phyloP scores from a whole-genome alignment of 1,140 invertebrate species.

The Psilanteris sp. region DNA sequence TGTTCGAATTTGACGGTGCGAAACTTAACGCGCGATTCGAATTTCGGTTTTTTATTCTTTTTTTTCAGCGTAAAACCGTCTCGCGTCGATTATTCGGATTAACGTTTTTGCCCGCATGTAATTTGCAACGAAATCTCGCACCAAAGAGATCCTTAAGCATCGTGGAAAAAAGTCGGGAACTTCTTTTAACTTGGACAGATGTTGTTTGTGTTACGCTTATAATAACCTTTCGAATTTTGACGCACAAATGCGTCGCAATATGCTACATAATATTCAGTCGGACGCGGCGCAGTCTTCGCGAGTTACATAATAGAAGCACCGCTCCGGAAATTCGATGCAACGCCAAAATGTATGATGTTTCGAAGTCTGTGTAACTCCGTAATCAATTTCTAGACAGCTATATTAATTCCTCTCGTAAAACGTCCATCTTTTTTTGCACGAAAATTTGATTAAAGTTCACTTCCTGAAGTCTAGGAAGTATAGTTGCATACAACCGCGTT shows the following conservation, averaged over 20 bases:
- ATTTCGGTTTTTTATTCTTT: too few relatives aligned
- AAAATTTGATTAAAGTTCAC: constrained; percentile 10
- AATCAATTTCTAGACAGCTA: constrained; percentile 31
- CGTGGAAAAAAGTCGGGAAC: constrained; percentile 11
- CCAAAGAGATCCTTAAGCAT: background rate
- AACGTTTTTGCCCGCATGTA: too few relatives aligned
- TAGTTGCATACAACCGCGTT: background rate
- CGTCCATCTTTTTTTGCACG: background rate
- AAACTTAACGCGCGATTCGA: too few relatives aligned
- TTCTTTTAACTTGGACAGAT: constrained; percentile 43
- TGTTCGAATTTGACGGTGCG: too few relatives aligned
- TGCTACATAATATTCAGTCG: constrained; percentile 58
- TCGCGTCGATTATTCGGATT: too few relatives aligned
- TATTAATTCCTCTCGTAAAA: constrained; percentile 11
- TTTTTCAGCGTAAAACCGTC: too few relatives aligned
- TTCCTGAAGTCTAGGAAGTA: background rate
- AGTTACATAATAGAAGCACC: constrained; percentile 58
- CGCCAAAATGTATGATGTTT: constrained; percentile 32
- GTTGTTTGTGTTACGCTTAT: constrained; percentile 43
- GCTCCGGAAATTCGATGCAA: constrained; percentile 47
- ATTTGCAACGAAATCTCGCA: background rate
- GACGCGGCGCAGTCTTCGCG: constrained; percentile 35
- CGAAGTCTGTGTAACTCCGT: constrained; percentile 20
- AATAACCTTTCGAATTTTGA: constrained; percentile 61
- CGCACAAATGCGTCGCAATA: constrained; percentile 62